Percentiles rank a stretch among this genome's conserved stretches.
Evolutionary conservation across 2,113 vertebrate species (phyloP).

Genomic region (Irena cyanogastra): DNA sequence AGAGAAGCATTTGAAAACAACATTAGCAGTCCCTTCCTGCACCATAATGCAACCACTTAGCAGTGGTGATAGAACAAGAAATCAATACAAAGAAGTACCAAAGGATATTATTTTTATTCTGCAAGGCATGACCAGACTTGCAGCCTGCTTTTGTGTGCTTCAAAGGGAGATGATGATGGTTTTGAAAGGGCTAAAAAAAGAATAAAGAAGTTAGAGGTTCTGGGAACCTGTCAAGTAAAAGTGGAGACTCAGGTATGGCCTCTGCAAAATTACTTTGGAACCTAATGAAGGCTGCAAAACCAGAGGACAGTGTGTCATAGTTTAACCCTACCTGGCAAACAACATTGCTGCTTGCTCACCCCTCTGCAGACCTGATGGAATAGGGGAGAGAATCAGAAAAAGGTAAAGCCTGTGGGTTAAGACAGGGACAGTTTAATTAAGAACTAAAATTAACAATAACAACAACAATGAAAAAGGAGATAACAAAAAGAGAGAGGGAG

Average conservation of each 20-base stretch:
- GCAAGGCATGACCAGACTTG: background rate
- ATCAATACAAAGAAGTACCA: constrained; percentile 38
- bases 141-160: background rate
- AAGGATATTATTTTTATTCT: constrained; percentile 21
- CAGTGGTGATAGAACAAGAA: background rate
- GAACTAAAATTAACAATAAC: background rate
- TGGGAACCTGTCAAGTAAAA: background rate
- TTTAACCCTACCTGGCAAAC: background rate
- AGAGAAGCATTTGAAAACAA: background rate
- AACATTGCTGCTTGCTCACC: background rate
- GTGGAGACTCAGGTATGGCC: fast-evolving
- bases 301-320: background rate
- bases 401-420: background rate
- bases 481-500: background rate
- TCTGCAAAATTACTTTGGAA: background rate
- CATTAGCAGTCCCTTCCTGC: background rate
- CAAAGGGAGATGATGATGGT: background rate
- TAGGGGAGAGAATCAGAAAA: background rate
- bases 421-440: background rate
- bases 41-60: constrained; percentile 12
- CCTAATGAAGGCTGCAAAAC: background rate
- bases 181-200: background rate
- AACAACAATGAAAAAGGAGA: background rate
- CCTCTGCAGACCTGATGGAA: background rate
- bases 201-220: background rate